Evolutionary conservation across 2,888 invertebrate species (phyloP), one percentile per base, ranked within the genome.

Genomic region (Gastrophysa polygoni): DNA sequence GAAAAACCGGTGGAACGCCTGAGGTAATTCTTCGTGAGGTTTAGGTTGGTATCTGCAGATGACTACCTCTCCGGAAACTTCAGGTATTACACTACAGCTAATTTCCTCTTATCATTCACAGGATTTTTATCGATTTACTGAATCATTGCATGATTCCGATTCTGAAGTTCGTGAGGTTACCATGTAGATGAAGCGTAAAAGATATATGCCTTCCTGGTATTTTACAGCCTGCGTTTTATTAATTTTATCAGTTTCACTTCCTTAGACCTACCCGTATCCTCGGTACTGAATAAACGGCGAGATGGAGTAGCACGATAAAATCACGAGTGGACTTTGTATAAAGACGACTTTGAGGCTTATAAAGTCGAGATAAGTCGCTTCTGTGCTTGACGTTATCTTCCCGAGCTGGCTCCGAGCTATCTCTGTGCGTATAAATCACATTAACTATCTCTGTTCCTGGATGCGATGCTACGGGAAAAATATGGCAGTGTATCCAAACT

Each of bases 381-480:
- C 77, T 78, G 78, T 73, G 73, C 71, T 72, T 76, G 78, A 79
- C 80, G 77, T 78, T 80, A 80, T 80, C 80, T 75, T 75, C 74
- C 69, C 70, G 72, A 73, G 76, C 73, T 76, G 75, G 75, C 75
- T 74, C 72, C 71, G 70, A 73, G 71, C 75, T 75, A 75, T 75
- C 74, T 73, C 67, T 43, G 68, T 70, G 68, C 73, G 75, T 74
- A 81, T 81, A 81, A 81, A 81, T 81, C 81, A 80, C 78, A 76
- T 78, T 79, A 78, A 76, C 76, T 76, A 77, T 75, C 75, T 76
- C 68, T 66, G 71, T 73, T 73, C 70, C 71, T 71, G 73, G 66
- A 71, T 68, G 74, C 70, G 69, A 63, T 71, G 74, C 73, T 74
- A 71, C 70, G 70, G 72, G 73, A 77, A 77, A 79, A 78, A 79